Percentiles rank a stretch among this genome's conserved stretches.
phyloP scores from a whole-genome alignment of 1,140 invertebrate genomes.

The Cydia pomonella region DNA sequence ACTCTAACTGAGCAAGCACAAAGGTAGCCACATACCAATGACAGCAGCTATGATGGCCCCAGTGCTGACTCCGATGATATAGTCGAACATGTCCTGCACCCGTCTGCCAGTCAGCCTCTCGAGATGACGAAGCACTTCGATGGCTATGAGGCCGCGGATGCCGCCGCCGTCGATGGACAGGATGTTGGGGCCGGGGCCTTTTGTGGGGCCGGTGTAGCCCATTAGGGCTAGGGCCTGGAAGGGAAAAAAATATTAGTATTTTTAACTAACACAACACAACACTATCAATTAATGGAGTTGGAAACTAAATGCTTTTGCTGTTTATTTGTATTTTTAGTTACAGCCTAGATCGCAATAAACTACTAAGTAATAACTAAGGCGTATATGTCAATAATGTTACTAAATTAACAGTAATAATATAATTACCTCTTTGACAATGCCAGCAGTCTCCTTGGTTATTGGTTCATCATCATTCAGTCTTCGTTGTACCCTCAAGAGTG shows the following conservation, averaged over 20 bases:
- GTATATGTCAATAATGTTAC: no score
- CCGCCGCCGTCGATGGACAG: slow-evolving; percentile 95
- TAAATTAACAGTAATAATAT: not conserved
- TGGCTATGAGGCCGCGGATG: slow-evolving; percentile 90
- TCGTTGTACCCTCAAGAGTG: slow-evolving; percentile 81
- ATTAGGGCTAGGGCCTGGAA: slow-evolving; percentile 86
- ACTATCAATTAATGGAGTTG: no score
- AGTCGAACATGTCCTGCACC: slow-evolving; percentile 91
- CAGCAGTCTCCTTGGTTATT: slow-evolving; percentile 61
- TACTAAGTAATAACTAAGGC: no score
- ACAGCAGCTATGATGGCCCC: slow-evolving; percentile 89
- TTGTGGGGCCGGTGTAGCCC: slow-evolving; percentile 87
- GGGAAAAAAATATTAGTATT: not conserved
- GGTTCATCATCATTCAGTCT: slow-evolving; percentile 69
- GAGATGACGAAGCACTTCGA: slow-evolving; percentile 89
- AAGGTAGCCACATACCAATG: slow-evolving; percentile 76
- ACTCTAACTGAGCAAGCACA: slow-evolving; percentile 82
- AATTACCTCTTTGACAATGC: slow-evolving; percentile 64
- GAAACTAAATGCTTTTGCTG: no score
- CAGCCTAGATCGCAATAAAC: no score
- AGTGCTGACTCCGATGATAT: slow-evolving; percentile 95
- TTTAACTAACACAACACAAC: no score
- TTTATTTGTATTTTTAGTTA: no score
- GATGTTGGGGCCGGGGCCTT: slow-evolving; percentile 88
- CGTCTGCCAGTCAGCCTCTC: slow-evolving; percentile 86